Evolutionary conservation across 2,797 vertebrate genomes (phyloP).

Genomic region (Hypotaenidia philippensis): DNA sequence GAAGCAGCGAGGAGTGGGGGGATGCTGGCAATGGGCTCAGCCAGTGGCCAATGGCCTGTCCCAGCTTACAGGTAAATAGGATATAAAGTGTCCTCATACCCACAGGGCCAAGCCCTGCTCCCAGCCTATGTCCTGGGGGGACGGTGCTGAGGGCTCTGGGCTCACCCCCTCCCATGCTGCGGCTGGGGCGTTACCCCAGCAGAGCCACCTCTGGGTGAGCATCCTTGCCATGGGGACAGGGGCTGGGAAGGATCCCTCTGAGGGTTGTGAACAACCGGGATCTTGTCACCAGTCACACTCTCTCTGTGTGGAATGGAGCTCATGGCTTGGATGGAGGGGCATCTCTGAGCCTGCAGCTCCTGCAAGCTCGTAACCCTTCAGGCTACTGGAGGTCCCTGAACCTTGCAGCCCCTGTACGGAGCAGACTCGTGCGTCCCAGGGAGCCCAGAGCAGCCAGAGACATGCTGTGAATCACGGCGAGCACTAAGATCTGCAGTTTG

Average conservation of each 20-base stretch:
- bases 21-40: rapidly evolving
- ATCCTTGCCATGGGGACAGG: rapidly evolving
- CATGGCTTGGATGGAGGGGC: neutral
- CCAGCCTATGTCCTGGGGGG: rapidly evolving
- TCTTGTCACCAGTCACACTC: rapidly evolving
- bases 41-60: neutral
- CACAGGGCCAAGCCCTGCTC: neutral
- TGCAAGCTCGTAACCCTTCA: neutral
- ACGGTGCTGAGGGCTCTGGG: neutral
- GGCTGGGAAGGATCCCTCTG: neutral
- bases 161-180: neutral
- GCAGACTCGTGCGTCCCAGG: neutral
- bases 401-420: neutral
- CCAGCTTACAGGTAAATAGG: neutral
- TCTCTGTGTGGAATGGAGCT: neutral
- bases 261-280: neutral
- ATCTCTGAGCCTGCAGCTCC: neutral
- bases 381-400: neutral
- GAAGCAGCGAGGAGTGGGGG: neutral
- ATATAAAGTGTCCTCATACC: neutral
- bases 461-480: neutral
- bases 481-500: neutral
- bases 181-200: rapidly evolving
- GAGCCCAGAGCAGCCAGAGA: neutral
- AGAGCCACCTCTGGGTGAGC: neutral